A percentile compares a stretch with the other conserved stretches of the same genome.
Evolutionary conservation across 2,797 vertebrate genomes (phyloP).

Genomic region (Anguilla pacifica): DNA sequence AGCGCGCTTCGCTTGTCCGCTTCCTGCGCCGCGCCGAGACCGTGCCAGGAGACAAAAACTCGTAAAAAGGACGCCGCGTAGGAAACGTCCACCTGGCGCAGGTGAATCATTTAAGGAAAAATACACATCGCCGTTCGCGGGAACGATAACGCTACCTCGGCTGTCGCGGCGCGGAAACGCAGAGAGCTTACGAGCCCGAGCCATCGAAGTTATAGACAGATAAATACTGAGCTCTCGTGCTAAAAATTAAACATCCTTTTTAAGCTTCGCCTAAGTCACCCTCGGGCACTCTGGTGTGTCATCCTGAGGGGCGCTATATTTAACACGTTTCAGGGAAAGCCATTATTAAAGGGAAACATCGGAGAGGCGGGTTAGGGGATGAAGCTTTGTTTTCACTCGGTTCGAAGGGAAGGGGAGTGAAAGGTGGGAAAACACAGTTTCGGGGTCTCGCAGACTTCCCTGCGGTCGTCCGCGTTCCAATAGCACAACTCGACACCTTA

Average conservation of each 20-base stretch:
- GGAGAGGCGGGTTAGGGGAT: neutral
- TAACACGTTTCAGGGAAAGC: neutral
- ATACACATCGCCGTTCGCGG: neutral
- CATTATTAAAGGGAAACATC: neutral
- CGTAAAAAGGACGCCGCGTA: neutral
- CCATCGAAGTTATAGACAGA: neutral
- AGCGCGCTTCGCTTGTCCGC: neutral
- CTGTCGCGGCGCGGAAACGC: neutral
- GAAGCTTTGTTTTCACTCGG: neutral
- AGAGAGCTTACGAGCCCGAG: neutral
- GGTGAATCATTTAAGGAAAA: neutral
- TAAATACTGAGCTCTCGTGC: neutral
- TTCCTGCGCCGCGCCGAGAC: neutral
- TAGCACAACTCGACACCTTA: slow-evolving; percentile 49
- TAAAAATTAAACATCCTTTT: neutral
- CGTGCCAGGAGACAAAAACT: neutral
- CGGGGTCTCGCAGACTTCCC: neutral
- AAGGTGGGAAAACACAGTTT: neutral
- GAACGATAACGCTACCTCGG: neutral
- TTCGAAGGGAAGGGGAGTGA: neutral
- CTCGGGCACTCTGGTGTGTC: neutral
- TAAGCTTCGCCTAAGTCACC: neutral
- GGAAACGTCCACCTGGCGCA: neutral
- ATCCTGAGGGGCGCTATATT: neutral
- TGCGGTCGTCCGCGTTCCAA: neutral